Base-by-base conservation (phyloP, 1,140 invertebrate genomes). In the Drosophila ogumai region DNA sequence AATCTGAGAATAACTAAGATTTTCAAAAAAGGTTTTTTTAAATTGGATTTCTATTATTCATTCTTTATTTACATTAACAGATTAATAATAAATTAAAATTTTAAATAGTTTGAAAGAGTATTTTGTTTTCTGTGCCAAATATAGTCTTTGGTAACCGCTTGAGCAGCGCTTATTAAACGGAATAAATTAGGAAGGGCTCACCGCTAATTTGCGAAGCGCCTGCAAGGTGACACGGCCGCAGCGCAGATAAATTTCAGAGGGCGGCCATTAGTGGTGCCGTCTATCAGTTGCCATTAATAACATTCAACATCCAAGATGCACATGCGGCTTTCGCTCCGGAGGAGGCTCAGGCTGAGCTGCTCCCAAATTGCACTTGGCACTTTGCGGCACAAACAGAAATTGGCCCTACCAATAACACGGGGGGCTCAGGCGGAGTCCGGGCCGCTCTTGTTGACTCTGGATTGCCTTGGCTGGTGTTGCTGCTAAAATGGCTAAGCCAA, bases 231-330 rank as follows among this genome's bases (percentile, higher is more conserved):
- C 46, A 67, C 44, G 56, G 49, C 66, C 60, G 19, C 61, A 67
- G 54, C 38, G 38, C 28, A 34, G 66, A 82, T 88, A 79, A 82
- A 79, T 86, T 79, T 67, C 43, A 25, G 40, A 57, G 61, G 36
- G 44, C 57, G 52, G 50, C 46, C 58, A 77, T 80, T 67, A 52
- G 63, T 71, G 58, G 58, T 52, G 55, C 28, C 73, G 64, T 60
- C 69, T 75, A 82, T 82, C 75, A 75, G 40, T 75, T 61, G 79
- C 84, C 84, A 87, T 88, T 86, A 82, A 82, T 86, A 82, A 88
- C 85, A 68, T 63, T 82, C 65, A 88, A 79, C 73, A 74, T 50
- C 71, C 69, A 69, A 63, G 71, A 66, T 75, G 71, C 79, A 79
- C 69, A 75, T 63, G 74, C 63, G 58, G 71, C 69, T 60, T 55